These are phyloP conservation scores for Decapterus maruadsi DNA, from an alignment of 2,797 vertebrate genomes.

Conservation along the genomic window DNA sequence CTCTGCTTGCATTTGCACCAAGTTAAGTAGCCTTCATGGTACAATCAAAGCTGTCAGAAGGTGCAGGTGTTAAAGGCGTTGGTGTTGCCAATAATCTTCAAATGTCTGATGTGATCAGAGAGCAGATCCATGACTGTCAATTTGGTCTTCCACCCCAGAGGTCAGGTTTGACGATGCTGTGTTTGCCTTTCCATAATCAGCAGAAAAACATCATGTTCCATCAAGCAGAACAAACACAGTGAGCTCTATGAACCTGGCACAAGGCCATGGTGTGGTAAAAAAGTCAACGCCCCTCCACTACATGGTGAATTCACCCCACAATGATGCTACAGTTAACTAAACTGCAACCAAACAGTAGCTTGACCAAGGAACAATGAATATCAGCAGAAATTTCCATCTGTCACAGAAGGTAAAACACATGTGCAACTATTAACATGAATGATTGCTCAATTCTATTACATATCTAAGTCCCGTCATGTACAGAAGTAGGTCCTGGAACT, in stretches of 20 bases:
- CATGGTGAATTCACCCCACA: neutral
- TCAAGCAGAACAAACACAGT: slow-evolving; percentile 42
- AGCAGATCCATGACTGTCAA: neutral
- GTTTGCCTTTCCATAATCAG: slow-evolving; percentile 48
- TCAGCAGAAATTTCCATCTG: neutral
- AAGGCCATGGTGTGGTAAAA: slow-evolving; percentile 5
- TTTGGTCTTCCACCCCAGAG: neutral
- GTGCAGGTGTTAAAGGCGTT: neutral
- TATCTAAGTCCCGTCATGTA: neutral
- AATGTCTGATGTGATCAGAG: neutral
- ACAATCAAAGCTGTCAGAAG: neutral
- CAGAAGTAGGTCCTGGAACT: neutral
- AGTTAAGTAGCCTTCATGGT: neutral
- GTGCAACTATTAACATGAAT: neutral
- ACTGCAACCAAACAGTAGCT: neutral
- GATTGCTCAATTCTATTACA: neutral
- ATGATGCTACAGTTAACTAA: neutral
- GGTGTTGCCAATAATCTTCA: neutral
- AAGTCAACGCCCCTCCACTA: neutral
- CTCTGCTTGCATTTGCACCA: too few relatives aligned
- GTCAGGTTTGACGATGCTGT: slow-evolving; percentile 34
- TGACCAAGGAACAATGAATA: neutral
- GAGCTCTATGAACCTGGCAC: slow-evolving; percentile 27
- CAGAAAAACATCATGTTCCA: slow-evolving; percentile 31
- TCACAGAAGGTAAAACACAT: neutral